These are phyloP conservation scores for Molanna angustata DNA, from an alignment of 2,888 invertebrate species.

Conservation along the genomic window DNA sequence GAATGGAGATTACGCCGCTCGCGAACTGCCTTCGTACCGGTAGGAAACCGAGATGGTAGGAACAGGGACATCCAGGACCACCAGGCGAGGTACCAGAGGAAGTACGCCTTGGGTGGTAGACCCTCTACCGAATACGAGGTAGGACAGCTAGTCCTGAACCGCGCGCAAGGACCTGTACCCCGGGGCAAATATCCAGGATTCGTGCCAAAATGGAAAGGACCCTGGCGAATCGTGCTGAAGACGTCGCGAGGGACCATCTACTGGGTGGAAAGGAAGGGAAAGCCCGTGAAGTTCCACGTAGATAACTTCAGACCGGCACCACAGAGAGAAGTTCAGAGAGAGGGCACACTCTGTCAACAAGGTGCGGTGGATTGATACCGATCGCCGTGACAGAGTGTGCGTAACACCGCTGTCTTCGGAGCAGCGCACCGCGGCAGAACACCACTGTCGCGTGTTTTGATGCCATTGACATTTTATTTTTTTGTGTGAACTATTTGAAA, in stretches of 20 bases:
- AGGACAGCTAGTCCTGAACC: no score
- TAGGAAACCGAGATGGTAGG: not conserved
- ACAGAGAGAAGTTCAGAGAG: not conserved
- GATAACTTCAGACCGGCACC: not conserved
- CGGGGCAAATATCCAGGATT: not conserved
- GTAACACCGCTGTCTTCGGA: no score
- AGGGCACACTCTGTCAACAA: no score
- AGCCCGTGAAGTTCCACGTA: not conserved
- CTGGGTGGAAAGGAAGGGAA: not conserved
- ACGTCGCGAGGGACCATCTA: no score
- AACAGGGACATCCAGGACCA: not conserved
- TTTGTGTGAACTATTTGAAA: no score
- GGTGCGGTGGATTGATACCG: no score
- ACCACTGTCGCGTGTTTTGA: no score
- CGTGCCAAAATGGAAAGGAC: not conserved
- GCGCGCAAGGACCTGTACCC: not conserved
- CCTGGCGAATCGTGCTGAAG: not conserved
- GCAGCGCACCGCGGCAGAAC: no score
- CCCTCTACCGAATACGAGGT: no score
- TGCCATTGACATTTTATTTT: no score
- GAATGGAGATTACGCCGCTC: not conserved
- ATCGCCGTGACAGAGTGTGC: no score
- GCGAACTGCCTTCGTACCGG: not conserved
- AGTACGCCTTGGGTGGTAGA: not conserved
- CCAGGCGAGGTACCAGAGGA: not conserved